A percentile compares a stretch with the other conserved stretches of the same genome.
These are phyloP conservation scores for Eulemur albifrons DNA, from an alignment of 2,797 vertebrate species.

Conservation along the genomic window DNA sequence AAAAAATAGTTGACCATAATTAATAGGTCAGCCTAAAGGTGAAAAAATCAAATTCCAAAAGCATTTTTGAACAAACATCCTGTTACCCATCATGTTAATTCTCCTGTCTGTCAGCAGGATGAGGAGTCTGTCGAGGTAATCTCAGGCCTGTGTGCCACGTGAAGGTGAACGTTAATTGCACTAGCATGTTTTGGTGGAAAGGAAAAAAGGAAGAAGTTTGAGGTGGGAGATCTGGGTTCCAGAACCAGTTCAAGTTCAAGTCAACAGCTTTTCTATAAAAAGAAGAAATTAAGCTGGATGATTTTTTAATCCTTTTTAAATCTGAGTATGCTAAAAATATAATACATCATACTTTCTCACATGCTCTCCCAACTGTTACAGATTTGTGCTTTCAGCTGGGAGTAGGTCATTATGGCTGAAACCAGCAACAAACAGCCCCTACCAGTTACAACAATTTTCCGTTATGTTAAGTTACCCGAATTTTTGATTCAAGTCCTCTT, in stretches of 20 bases:
- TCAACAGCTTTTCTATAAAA: slow-evolving; percentile 36
- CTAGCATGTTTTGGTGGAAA: background rate
- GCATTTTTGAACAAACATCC: background rate
- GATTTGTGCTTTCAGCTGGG: background rate
- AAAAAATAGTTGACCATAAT: background rate
- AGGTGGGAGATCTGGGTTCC: background rate
- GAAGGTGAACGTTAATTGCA: background rate
- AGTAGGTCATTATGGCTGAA: background rate
- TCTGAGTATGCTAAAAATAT: too few relatives aligned
- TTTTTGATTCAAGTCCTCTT: background rate
- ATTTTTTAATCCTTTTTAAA: background rate
- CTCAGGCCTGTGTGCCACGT: background rate
- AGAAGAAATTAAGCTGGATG: background rate
- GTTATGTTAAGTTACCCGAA: background rate
- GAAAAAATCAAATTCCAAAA: slow-evolving; percentile 13
- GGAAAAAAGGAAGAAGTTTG: background rate
- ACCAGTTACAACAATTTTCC: background rate
- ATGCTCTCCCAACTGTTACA: background rate
- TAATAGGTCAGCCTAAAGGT: background rate
- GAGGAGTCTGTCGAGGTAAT: background rate
- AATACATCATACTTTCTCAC: background rate
- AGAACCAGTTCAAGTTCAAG: background rate
- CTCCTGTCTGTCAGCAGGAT: background rate
- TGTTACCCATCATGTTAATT: background rate
- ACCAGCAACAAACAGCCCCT: background rate